Conservation (phyloP, 2,113 vertebrate species). For the Tupaia chinensis region DNA sequence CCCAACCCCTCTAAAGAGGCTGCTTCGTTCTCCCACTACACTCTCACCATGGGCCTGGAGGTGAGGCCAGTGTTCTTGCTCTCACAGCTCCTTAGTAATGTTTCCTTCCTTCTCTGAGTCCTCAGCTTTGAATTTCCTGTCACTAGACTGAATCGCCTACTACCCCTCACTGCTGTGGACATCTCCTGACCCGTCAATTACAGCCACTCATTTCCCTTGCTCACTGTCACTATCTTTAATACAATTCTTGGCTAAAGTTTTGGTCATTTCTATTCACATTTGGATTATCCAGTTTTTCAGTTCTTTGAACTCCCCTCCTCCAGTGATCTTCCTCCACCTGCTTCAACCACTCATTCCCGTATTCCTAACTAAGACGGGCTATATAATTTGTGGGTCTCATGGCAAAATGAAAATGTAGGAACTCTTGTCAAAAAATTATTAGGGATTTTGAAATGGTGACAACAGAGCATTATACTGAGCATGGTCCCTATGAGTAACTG, state of each 20-base stretch:
- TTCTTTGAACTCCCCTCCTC: too few species aligned
- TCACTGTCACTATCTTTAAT: background rate
- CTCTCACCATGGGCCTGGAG: background rate
- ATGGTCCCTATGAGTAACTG: background rate
- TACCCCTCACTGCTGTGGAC: background rate
- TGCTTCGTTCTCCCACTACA: background rate
- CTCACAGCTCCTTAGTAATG: background rate
- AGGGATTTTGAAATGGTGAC: background rate
- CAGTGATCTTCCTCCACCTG: background rate
- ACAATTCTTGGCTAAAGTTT: background rate
- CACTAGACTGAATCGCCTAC: background rate
- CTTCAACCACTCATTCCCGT: background rate
- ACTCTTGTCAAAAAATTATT: background rate
- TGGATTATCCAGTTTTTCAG: background rate
- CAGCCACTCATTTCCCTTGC: background rate
- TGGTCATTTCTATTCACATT: background rate
- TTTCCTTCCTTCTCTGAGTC: background rate
- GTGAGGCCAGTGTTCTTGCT: background rate
- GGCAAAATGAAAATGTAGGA: background rate
- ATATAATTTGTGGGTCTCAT: background rate
- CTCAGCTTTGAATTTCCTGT: background rate
- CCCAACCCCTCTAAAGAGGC: fast-evolving
- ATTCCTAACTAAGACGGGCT: background rate
- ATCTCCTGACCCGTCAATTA: background rate
- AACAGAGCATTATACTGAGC: background rate